Evolutionary conservation across 2,797 vertebrate genomes (phyloP), one percentile per base, ranked within the genome.

Genomic region (Rousettus madagascariensis): DNA sequence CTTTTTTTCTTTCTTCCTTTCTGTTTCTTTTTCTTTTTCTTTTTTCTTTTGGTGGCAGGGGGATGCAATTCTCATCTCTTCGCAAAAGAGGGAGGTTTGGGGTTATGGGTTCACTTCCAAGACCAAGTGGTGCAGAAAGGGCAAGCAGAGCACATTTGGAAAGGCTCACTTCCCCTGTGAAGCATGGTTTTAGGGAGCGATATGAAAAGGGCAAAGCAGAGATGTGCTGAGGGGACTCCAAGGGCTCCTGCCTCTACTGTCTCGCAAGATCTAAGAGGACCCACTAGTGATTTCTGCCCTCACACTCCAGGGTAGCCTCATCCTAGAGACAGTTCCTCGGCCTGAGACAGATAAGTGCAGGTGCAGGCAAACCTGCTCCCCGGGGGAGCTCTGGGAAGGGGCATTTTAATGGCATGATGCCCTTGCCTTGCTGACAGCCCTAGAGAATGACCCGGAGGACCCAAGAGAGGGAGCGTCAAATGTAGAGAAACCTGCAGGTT

Each of bases 301-400:
- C 19, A 3, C 0, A 13, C 28, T 30, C 83, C 69, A 63, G 8
- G 8, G 13, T 30, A 11, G 59, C 33, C 74, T 75, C 46, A 3
- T 51, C 57, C 59, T 72, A 19, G 17, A 75, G 12, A 49, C 63
- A 24, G 36, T 8, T 63, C 30, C 6, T 11, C 9, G 26, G 77
- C 19, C 59, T 43, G 65, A 78, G 74, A 26, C 59, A 49, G 36
- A 41, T 4, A 41, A 2, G 59, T 53, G 85, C 87, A 97, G 92
- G 92, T 97, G 87, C 77, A 94, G 97, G 43, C 53, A 94, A 77
- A 59, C 82, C 75, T 87, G 71, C 77, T 74, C 26, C 8, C 91
- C 36, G 0, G 20, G 20, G 5, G 33, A 68, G 46, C 38, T 86
- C 90, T 49, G 83, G 49, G n/a, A 46, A 24, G 28, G 77, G 15